phyloP scores from a whole-genome alignment of 2,113 vertebrate genomes.

The Leptosomus discolor region DNA sequence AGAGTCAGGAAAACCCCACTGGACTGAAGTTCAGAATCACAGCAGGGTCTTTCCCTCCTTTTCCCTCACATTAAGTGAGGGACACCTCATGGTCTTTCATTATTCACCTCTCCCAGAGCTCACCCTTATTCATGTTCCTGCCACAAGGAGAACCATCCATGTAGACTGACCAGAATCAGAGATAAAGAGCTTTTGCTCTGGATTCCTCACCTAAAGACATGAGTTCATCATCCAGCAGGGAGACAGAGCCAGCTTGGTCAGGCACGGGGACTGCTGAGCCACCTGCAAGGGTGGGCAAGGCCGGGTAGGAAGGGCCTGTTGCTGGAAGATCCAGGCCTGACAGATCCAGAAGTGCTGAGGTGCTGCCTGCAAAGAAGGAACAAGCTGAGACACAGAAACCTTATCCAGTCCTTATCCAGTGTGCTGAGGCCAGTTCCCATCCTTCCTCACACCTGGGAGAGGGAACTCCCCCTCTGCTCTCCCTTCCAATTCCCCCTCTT shows the following conservation, averaged over 20 bases:
- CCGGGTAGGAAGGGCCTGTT: constrained; percentile 69
- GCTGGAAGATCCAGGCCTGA: constrained; percentile 85
- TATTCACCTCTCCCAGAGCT: background rate
- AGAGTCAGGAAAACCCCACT: background rate
- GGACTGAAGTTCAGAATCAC: background rate
- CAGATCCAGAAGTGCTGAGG: constrained; percentile 88
- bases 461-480: background rate
- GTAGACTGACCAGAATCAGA: background rate
- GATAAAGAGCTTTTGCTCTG: background rate
- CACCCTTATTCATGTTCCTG: background rate
- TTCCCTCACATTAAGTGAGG: background rate
- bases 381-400: background rate
- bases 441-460: background rate
- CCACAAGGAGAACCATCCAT: background rate
- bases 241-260: constrained; percentile 76
- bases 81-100: background rate
- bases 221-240: constrained; percentile 92
- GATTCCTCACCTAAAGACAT: constrained; percentile 88
- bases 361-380: constrained; percentile 70
- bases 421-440: background rate
- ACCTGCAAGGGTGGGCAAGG: constrained; percentile 63
- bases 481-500: background rate
- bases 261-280: constrained; percentile 64
- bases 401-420: background rate
- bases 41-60: background rate